These are phyloP conservation scores for Wasmannia auropunctata DNA, from an alignment of 1,140 invertebrate genomes.

Conservation along the genomic window DNA sequence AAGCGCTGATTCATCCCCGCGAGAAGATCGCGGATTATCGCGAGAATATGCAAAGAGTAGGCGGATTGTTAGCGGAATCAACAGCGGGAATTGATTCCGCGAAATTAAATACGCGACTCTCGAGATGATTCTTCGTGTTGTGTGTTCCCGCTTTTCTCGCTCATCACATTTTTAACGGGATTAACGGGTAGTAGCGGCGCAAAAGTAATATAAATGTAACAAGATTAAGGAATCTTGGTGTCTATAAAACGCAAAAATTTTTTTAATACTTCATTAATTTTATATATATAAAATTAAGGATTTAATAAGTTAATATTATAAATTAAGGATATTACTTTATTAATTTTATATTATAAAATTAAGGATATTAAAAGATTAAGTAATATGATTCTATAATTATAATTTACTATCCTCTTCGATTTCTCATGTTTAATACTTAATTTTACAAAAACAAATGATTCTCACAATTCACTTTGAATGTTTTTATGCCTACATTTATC, in stretches of 20 bases:
- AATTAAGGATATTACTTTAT: neutral
- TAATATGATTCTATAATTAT: neutral
- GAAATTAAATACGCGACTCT: conserved; percentile 14
- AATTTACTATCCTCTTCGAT: neutral
- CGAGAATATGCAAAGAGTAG: conserved; percentile 7
- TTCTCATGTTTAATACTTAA: neutral
- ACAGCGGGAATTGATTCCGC: neutral
- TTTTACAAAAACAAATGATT: neutral
- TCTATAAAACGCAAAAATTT: neutral
- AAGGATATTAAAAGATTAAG: neutral
- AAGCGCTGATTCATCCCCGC: conserved; percentile 33
- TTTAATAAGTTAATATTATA: too few species aligned
- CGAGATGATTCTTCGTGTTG: neutral
- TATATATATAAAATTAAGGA: neutral
- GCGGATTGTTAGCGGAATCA: conserved; percentile 15
- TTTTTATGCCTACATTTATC: neutral
- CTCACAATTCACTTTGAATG: neutral
- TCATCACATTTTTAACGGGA: neutral
- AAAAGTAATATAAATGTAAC: neutral
- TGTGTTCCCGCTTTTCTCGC: neutral
- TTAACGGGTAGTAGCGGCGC: neutral
- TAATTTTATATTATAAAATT: neutral
- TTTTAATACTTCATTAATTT: neutral
- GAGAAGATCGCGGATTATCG: conserved; percentile 12
- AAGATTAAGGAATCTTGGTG: neutral